Conservation (phyloP, 2,888 invertebrate genomes). For the Andrena camellia region DNA sequence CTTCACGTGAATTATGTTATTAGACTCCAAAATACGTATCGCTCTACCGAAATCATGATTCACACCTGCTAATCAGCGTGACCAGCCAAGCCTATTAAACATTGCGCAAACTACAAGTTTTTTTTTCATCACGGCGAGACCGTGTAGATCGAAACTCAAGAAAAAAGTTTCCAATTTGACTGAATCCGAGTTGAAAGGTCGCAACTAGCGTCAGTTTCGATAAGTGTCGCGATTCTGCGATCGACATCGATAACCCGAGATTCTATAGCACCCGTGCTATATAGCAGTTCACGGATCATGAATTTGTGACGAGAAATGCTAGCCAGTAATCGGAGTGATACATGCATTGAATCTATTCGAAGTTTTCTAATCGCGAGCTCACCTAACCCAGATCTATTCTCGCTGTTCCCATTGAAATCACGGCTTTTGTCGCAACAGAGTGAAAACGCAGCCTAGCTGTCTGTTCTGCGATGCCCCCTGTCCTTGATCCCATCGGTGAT, state of each 20-base stretch:
- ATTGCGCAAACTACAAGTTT: slow-evolving; percentile 22
- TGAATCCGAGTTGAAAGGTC: slow-evolving; percentile 18
- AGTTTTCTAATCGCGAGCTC: background rate
- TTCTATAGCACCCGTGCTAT: too few relatives aligned
- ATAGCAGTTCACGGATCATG: background rate
- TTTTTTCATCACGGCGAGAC: background rate
- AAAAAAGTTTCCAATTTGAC: slow-evolving; percentile 13
- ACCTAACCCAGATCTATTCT: background rate
- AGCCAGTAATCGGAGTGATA: background rate
- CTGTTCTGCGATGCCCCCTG: background rate
- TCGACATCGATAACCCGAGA: background rate
- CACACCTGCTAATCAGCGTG: background rate
- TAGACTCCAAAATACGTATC: background rate
- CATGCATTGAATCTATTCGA: background rate
- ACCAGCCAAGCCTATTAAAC: slow-evolving; percentile 4
- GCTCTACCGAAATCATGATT: slow-evolving; percentile 16
- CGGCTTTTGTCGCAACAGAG: background rate
- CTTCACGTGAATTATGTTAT: too few relatives aligned
- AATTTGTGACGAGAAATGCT: background rate
- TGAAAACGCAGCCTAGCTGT: background rate
- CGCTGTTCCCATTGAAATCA: background rate
- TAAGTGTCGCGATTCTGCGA: background rate
- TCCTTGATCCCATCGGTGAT: slow-evolving; percentile 39
- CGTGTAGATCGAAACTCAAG: background rate
- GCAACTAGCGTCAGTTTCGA: slow-evolving; percentile 1